These are phyloP conservation scores for Archivesica marissinica DNA, from an alignment of 1,140 invertebrate genomes.

Conservation along the genomic window DNA sequence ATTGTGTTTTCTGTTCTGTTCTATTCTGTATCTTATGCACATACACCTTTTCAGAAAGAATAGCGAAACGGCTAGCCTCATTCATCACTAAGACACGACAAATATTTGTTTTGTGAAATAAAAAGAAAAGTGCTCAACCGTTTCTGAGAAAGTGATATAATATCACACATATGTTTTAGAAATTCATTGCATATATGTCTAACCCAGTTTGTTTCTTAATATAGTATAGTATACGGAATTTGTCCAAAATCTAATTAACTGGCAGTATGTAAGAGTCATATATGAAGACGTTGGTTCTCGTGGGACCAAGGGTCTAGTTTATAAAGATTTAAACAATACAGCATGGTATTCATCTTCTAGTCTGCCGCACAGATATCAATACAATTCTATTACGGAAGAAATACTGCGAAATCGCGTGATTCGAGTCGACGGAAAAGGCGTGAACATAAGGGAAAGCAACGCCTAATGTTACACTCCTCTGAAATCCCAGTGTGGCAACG, in stretches of 20 bases:
- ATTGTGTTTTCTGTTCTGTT: too few species aligned
- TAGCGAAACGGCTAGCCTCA: too few species aligned
- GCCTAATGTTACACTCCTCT: neutral
- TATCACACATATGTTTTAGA: too few species aligned
- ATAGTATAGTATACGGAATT: neutral
- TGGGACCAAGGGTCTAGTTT: neutral
- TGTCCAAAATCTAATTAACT: constrained; percentile 17
- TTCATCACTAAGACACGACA: too few species aligned
- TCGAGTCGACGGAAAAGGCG: neutral
- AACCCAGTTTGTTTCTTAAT: too few species aligned
- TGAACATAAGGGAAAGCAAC: neutral
- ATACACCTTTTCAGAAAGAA: too few species aligned
- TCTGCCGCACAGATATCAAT: constrained; percentile 12
- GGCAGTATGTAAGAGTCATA: neutral
- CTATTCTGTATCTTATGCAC: too few species aligned
- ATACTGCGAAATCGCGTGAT: constrained; percentile 9
- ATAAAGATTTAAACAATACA: constrained; percentile 9
- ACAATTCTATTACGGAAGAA: constrained; percentile 16
- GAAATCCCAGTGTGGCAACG: neutral
- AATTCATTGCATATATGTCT: too few species aligned
- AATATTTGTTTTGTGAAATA: too few species aligned
- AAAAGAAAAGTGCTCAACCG: too few species aligned
- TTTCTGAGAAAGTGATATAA: too few species aligned
- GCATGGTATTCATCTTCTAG: neutral
- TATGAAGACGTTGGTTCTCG: neutral